phyloP scores from a whole-genome alignment of 1,140 invertebrate species.

The Chrysomallon squamiferum region DNA sequence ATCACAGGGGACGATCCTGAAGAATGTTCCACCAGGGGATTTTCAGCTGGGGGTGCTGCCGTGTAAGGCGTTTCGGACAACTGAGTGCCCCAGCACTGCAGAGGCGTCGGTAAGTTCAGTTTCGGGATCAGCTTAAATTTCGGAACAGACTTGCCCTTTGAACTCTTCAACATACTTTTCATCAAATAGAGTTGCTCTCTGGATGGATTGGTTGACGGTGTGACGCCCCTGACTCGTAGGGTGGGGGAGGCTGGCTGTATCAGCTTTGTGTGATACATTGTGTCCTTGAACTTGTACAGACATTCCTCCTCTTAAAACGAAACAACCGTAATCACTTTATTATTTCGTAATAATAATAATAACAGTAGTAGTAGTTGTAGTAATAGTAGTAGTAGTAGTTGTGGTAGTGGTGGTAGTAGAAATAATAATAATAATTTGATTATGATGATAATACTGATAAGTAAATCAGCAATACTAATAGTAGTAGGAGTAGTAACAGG shows the following conservation, averaged over 20 bases:
- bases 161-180: neutral
- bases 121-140: conserved; percentile 31
- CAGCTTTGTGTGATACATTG: conserved; percentile 28
- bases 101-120: conserved; percentile 37
- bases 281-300: conserved; percentile 30
- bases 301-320: conserved; percentile 9
- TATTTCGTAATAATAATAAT: too few species aligned
- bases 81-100: conserved; percentile 32
- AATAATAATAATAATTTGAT: too few species aligned
- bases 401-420: too few species aligned
- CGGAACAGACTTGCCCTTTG: conserved; percentile 25
- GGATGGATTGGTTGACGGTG: conserved; percentile 15
- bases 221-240: conserved; percentile 10
- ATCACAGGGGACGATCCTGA: neutral
- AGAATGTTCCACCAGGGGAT: neutral
- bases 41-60: neutral
- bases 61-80: conserved; percentile 22
- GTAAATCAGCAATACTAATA: too few species aligned
- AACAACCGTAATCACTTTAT: too few species aligned
- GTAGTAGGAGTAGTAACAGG: too few species aligned
- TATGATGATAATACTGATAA: too few species aligned
- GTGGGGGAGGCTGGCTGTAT: conserved; percentile 15
- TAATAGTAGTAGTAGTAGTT: too few species aligned
- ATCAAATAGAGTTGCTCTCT: conserved; percentile 12
- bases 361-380: neutral